phyloP scores from a whole-genome alignment of 1,140 invertebrate genomes.

The Platyscapa corneri region DNA sequence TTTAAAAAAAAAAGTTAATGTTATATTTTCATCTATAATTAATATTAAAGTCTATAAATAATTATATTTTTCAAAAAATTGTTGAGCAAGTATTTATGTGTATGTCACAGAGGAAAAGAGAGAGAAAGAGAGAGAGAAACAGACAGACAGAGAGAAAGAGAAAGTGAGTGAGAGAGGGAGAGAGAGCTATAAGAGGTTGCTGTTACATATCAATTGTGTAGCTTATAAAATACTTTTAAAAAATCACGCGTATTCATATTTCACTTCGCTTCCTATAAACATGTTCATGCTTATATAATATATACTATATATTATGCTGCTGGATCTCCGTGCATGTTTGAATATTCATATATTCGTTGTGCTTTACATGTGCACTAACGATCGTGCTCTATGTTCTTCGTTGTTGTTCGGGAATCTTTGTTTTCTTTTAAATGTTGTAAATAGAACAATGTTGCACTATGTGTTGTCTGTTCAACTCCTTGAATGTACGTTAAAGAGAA shows the following conservation, averaged over 20 bases:
- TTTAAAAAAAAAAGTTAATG: too few relatives aligned
- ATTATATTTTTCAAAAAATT: too few relatives aligned
- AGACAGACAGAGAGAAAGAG: too few relatives aligned
- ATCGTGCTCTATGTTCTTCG: constrained; percentile 22
- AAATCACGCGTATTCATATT: constrained; percentile 23
- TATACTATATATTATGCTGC: constrained; percentile 17
- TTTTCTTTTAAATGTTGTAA: constrained; percentile 31
- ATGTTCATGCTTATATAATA: constrained; percentile 39
- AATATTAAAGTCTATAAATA: too few relatives aligned
- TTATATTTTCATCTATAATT: too few relatives aligned
- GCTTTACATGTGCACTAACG: constrained; percentile 44
- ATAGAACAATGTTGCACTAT: constrained; percentile 3
- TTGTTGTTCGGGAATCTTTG: constrained; percentile 14
- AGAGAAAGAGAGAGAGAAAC: neutral
- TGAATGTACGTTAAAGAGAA: constrained; percentile 33
- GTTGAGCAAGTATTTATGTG: too few relatives aligned
- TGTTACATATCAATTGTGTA: constrained; percentile 17
- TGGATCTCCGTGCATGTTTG: constrained; percentile 27
- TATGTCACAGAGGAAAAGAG: too few relatives aligned
- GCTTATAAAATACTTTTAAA: constrained; percentile 33
- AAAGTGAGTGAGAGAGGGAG: too few relatives aligned
- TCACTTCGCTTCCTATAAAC: constrained; percentile 45
- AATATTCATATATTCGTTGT: constrained; percentile 30
- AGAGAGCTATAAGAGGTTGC: constrained; percentile 35
- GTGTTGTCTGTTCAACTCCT: neutral